phyloP scores from a whole-genome alignment of 2,888 invertebrate species.

The Smittia aterrima region DNA sequence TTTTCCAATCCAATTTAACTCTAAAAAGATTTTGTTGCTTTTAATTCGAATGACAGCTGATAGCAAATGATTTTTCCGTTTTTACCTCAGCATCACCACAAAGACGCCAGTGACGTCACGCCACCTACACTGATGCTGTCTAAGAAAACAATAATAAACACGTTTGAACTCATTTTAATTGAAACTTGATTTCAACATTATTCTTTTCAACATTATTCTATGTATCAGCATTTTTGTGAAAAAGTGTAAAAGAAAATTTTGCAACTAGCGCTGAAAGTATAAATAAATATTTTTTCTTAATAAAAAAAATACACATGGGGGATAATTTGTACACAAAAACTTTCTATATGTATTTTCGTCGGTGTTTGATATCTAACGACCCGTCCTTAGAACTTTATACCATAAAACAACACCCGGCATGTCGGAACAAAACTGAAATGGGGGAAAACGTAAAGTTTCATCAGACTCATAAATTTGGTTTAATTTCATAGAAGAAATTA shows the following conservation, averaged over 20 bases:
- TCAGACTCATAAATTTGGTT: conserved; percentile 31
- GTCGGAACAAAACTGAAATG: too few species aligned
- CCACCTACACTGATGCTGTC: too few species aligned
- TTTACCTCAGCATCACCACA: too few species aligned
- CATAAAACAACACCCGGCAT: not conserved
- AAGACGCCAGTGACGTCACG: too few species aligned
- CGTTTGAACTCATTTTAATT: not conserved
- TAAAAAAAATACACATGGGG: not conserved
- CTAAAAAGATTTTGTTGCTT: too few species aligned
- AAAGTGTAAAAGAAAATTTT: not conserved
- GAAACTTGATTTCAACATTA: not conserved
- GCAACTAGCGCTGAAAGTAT: not conserved
- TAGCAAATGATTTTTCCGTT: too few species aligned
- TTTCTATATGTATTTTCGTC: not conserved
- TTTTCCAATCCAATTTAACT: not conserved
- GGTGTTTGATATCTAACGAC: conserved; percentile 17
- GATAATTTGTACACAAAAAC: not conserved
- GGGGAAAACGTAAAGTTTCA: conserved; percentile 15
- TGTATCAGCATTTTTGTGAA: too few species aligned
- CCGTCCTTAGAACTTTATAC: conserved; percentile 2
- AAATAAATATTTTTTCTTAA: conserved; percentile 13
- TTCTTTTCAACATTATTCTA: too few species aligned
- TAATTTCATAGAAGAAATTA: conserved; percentile 35
- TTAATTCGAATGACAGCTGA: too few species aligned
- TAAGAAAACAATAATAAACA: too few species aligned